These are phyloP conservation scores for Rhogogaster chlorosoma DNA, from an alignment of 2,888 invertebrate genomes.

Conservation along the genomic window DNA sequence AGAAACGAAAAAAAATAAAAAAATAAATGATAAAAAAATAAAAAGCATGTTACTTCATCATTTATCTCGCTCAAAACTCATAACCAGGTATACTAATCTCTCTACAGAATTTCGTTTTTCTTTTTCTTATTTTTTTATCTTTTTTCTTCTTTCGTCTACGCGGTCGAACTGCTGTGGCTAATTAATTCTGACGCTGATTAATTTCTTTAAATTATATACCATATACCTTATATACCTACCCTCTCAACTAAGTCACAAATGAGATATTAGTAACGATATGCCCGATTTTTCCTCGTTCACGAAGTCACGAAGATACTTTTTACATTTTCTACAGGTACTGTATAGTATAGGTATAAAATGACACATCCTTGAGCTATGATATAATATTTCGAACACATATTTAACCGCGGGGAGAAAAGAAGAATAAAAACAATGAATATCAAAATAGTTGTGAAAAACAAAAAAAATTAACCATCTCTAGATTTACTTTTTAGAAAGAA, in stretches of 20 bases:
- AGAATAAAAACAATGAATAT: no score
- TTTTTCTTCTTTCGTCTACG: no score
- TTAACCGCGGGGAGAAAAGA: background rate
- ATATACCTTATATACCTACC: background rate
- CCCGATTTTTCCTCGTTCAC: no score
- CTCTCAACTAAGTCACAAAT: background rate
- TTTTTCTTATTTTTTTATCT: no score
- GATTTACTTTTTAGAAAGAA: no score
- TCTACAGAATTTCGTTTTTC: background rate
- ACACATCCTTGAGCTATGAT: no score
- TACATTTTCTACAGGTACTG: no score
- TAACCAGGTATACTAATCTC: slow-evolving; percentile 30
- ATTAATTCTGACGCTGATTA: slow-evolving; percentile 70
- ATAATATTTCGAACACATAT: no score
- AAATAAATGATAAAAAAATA: background rate
- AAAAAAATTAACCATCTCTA: no score
- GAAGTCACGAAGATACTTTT: no score
- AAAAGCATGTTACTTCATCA: background rate
- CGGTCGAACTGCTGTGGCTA: slow-evolving; percentile 54
- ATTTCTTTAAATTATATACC: slow-evolving; percentile 65
- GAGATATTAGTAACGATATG: background rate
- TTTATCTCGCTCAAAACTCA: slow-evolving; percentile 34
- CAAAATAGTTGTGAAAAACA: no score
- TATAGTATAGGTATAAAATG: no score
- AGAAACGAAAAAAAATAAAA: background rate